Evolutionary conservation across 1,140 invertebrate species (phyloP).

Genomic region (Scaptomyza pallida): DNA sequence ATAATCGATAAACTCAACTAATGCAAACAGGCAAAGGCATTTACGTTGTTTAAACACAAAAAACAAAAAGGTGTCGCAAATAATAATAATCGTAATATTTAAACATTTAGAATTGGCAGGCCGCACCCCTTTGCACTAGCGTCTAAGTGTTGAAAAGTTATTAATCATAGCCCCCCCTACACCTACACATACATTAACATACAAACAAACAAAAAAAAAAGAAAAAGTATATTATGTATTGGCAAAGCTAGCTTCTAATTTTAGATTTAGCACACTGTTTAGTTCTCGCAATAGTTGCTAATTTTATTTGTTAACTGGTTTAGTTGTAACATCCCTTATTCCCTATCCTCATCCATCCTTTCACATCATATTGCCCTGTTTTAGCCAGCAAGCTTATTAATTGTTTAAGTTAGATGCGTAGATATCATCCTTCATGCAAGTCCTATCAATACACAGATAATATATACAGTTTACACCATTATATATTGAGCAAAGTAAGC

Average conservation of each 20-base stretch:
- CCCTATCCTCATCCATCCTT: neutral
- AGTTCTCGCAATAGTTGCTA: constrained; percentile 77
- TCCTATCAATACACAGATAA: constrained; percentile 42
- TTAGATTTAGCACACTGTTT: constrained; percentile 73
- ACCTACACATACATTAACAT: constrained; percentile 46
- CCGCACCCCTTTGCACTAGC: constrained; percentile 75
- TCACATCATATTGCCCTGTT: constrained; percentile 2
- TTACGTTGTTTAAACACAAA: constrained; percentile 18
- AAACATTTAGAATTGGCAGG: constrained; percentile 62
- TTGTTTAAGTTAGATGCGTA: constrained; percentile 47
- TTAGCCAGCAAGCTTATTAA: constrained; percentile 64
- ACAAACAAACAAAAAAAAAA: constrained; percentile 30
- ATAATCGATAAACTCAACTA: constrained; percentile 14
- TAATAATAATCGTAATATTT: constrained; percentile 39
- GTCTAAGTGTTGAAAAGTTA: constrained; percentile 79
- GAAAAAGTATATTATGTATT: constrained; percentile 55
- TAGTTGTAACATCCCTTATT: constrained; percentile 43
- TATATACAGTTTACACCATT: constrained; percentile 1
- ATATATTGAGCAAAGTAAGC: constrained; percentile 34
- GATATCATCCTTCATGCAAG: constrained; percentile 44
- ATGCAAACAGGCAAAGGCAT: constrained; percentile 25
- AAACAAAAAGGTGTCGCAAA: constrained; percentile 26
- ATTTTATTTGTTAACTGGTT: constrained; percentile 73
- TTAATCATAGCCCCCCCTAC: constrained; percentile 45
- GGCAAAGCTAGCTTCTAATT: constrained; percentile 64